A percentile compares a stretch with the other conserved stretches of the same genome.
These are phyloP conservation scores for Cyrtonyx montezumae DNA, from an alignment of 2,113 vertebrate genomes.

Conservation along the genomic window DNA sequence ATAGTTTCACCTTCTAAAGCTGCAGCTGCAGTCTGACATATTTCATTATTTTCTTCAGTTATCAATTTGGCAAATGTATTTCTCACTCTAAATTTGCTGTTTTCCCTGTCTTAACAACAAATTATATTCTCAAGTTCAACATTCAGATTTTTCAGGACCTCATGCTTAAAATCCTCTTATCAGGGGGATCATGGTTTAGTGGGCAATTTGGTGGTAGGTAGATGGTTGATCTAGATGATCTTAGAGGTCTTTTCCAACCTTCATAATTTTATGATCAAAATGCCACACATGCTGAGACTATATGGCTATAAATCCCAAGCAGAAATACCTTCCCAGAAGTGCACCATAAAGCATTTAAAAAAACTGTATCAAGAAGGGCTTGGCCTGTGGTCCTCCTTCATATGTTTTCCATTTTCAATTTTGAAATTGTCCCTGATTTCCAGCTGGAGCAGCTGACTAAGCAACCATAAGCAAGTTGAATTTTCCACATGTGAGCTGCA, in stretches of 20 bases:
- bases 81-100: background rate
- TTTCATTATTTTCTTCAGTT: background rate
- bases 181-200: background rate
- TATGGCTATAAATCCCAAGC: background rate
- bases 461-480: background rate
- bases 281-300: background rate
- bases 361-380: background rate
- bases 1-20: background rate
- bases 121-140: accelerated
- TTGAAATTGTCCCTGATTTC: no score
- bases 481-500: background rate
- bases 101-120: background rate
- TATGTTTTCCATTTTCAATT: background rate
- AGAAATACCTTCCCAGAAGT: background rate
- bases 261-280: no score
- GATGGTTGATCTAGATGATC: no score
- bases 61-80: background rate
- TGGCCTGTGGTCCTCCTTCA: background rate
- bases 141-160: accelerated
- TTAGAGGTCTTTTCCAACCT: no score
- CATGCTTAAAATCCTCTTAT: background rate
- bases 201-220: no score
- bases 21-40: background rate
- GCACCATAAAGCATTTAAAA: background rate
- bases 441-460: background rate